These are phyloP conservation scores for Colletes gigas DNA, from an alignment of 1,140 invertebrate species.

Conservation along the genomic window DNA sequence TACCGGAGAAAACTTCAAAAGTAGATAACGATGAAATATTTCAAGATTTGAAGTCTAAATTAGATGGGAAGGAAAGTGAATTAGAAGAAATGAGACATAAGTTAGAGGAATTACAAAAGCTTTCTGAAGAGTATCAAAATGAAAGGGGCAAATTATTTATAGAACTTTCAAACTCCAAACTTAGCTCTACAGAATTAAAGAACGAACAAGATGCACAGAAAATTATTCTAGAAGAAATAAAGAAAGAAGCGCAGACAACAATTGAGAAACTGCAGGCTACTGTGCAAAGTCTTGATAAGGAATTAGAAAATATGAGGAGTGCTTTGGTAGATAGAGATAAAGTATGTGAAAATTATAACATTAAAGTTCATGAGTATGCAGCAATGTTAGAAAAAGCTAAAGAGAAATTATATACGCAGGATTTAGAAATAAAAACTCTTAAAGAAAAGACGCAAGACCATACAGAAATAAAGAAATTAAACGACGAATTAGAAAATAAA, in stretches of 20 bases:
- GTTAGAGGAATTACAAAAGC: slow-evolving; percentile 56
- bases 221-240: slow-evolving; percentile 51
- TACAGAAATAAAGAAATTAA: slow-evolving; percentile 50
- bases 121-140: slow-evolving; percentile 79
- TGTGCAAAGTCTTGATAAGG: slow-evolving; percentile 58
- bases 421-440: slow-evolving; percentile 56
- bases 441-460: slow-evolving; percentile 53
- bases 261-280: slow-evolving; percentile 62
- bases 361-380: slow-evolving; percentile 62
- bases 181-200: slow-evolving; percentile 66
- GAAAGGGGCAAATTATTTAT: slow-evolving; percentile 80
- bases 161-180: slow-evolving; percentile 76
- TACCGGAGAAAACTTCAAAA: slow-evolving; percentile 81
- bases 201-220: slow-evolving; percentile 54
- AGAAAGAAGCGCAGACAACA: slow-evolving; percentile 35
- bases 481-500: slow-evolving; percentile 65
- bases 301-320: slow-evolving; percentile 63
- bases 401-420: slow-evolving; percentile 53
- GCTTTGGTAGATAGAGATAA: slow-evolving; percentile 59
- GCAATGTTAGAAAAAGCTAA: slow-evolving; percentile 56
- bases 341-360: slow-evolving; percentile 60
- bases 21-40: slow-evolving; percentile 78
- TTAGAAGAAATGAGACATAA: slow-evolving; percentile 73
- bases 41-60: slow-evolving; percentile 79
- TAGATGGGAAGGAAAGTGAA: slow-evolving; percentile 79